Conservation (phyloP, 2,113 vertebrate species). For the Rhizomys pruinosus region DNA sequence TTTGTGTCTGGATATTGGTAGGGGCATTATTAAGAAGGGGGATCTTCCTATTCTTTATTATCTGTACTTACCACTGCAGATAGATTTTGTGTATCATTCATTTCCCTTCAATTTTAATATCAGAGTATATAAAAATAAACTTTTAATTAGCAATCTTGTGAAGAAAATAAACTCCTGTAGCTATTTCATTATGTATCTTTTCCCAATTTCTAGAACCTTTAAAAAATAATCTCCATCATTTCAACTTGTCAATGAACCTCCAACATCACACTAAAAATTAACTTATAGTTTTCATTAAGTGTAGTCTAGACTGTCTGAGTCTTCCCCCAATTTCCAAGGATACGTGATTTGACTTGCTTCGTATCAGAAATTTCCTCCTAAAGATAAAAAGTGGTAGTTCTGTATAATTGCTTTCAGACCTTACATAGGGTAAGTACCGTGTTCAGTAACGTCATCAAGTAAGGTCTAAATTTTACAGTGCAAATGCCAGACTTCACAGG, state of each 20-base stretch:
- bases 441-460: slow-evolving; percentile 87
- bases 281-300: slow-evolving; percentile 83
- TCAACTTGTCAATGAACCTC: slow-evolving; percentile 60
- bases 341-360: slow-evolving; percentile 75
- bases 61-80: neutral
- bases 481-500: slow-evolving; percentile 85
- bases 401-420: slow-evolving; percentile 78
- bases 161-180: slow-evolving; percentile 82
- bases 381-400: slow-evolving; percentile 76
- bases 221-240: slow-evolving; percentile 65
- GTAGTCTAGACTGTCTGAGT: slow-evolving; percentile 64
- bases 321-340: slow-evolving; percentile 69
- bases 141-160: slow-evolving; percentile 83
- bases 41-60: slow-evolving; percentile 39
- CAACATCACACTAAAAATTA: slow-evolving; percentile 74
- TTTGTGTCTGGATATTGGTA: neutral
- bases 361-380: slow-evolving; percentile 72
- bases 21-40: slow-evolving; percentile 2
- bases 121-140: slow-evolving; percentile 69
- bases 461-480: slow-evolving; percentile 83
- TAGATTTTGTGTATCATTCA: slow-evolving; percentile 37
- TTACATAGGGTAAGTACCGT: slow-evolving; percentile 79
- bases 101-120: slow-evolving; percentile 62
- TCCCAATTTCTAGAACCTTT: slow-evolving; percentile 64
- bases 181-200: slow-evolving; percentile 74